These are phyloP conservation scores for Ancistrus triradiatus DNA, from an alignment of 2,113 vertebrate species.

Conservation along the genomic window DNA sequence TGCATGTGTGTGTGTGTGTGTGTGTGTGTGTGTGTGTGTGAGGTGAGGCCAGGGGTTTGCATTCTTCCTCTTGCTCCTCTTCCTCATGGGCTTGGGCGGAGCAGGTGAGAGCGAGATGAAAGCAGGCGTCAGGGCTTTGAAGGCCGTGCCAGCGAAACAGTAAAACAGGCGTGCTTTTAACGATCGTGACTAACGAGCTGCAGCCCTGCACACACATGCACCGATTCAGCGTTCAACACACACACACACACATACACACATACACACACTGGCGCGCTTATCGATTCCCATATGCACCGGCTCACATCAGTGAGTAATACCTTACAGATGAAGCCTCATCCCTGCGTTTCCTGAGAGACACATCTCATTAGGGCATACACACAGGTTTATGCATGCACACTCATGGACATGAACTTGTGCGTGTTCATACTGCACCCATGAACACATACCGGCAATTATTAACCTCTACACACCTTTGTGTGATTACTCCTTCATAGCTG, in stretches of 20 bases:
- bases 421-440: background rate
- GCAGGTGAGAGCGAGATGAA: constrained; percentile 66
- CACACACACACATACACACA: constrained; percentile 24
- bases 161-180: constrained; percentile 65
- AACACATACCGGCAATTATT: constrained; percentile 9
- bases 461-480: constrained; percentile 5
- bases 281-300: constrained; percentile 16
- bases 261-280: too few relatives aligned
- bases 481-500: background rate
- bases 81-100: constrained; percentile 26
- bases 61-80: constrained; percentile 42
- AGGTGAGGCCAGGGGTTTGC: constrained; percentile 11
- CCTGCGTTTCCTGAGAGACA: background rate
- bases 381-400: constrained; percentile 11
- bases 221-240: constrained; percentile 33
- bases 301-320: constrained; percentile 28
- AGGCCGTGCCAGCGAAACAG: constrained; percentile 60
- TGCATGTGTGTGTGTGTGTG: constrained; percentile 16
- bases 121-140: constrained; percentile 60
- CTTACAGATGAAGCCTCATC: constrained; percentile 33
- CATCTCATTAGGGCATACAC: constrained; percentile 25
- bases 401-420: background rate
- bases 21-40: constrained; percentile 22
- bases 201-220: constrained; percentile 46
- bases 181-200: constrained; percentile 68